Evolutionary conservation across 2,113 vertebrate genomes (phyloP).

Genomic region (Sceloporus undulatus): DNA sequence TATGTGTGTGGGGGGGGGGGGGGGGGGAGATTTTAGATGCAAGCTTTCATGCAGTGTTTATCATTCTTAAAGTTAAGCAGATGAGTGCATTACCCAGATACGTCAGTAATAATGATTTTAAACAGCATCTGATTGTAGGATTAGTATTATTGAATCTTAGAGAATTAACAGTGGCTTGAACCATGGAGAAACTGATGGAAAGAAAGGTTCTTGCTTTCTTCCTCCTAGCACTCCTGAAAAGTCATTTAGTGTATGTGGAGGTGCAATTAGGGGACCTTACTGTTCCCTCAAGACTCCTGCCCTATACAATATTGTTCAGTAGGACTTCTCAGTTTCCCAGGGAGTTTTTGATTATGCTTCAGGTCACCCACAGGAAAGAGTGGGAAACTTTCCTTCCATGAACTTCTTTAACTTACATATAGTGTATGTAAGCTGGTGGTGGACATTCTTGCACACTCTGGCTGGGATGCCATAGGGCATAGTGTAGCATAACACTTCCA

Average conservation of each 20-base stretch:
- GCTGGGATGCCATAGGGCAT: no score
- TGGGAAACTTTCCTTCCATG: not conserved
- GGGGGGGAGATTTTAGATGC: not conserved
- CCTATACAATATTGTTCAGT: not conserved
- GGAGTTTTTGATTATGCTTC: not conserved
- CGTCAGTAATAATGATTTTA: no score
- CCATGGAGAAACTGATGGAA: not conserved
- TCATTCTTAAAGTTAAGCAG: not conserved
- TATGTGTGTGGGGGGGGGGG: no score
- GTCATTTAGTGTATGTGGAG: no score
- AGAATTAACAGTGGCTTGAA: not conserved
- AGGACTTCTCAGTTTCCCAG: not conserved
- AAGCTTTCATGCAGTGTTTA: not conserved
- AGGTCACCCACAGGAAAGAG: not conserved
- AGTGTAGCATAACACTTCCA: no score
- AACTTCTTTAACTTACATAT: not conserved
- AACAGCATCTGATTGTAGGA: no score
- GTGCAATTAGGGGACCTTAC: no score
- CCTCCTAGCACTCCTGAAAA: not conserved
- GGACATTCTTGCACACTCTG: no score
- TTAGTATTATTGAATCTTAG: no score
- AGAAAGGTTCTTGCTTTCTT: not conserved
- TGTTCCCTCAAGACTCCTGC: not conserved
- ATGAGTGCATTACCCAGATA: not conserved
- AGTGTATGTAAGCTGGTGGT: no score